Evolutionary conservation across 1,140 invertebrate genomes (phyloP), one percentile per base, ranked within the genome.

Genomic region (Amyelois transitella): DNA sequence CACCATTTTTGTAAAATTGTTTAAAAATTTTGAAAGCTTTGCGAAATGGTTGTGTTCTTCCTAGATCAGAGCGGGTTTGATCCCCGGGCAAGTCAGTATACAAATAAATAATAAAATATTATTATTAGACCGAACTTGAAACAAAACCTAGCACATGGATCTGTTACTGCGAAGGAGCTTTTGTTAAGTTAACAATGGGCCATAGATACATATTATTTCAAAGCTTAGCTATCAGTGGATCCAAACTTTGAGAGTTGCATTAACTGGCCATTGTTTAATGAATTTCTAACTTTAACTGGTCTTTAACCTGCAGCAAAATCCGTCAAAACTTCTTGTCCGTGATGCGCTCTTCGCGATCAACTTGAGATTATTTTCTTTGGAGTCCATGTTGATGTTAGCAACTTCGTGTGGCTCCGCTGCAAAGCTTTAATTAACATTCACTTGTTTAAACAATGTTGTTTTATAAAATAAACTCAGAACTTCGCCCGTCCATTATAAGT

Each of bases 231-330:
- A 5, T 24, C 32, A 6, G n/a, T 38, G 32, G 32, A 38, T 12
- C 2, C 12, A 38, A 14, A 14, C 32, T 38, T 51, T 60, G 47
- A 19, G 47, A 50, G 53, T 53, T 55, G 28, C 44, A 44, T 44
- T 20, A 20, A 57, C 43, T 45, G 51, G 51, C 60, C 54, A 58
- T 58, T 62, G 60, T 62, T 62, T 58, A 62, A 62, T 62, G 60
- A 57, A 62, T 62, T 62, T 48, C 12, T 22, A 58, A 58, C 55
- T 62, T 57, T 20, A 52, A 50, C 52, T 32, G 4, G 20, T 25
- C 8, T 10, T 12, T 62, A 55, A 51, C 54, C 60, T 58, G 54
- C 54, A 50, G 51, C 53, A 28, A 62, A 57, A 57, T 56, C 19
- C 54, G 51, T 43, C 22, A 6, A 32, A 32, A 32, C 10, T 32